These are phyloP conservation scores for Plectropomus leopardus DNA, from an alignment of 2,113 vertebrate genomes.

Conservation along the genomic window DNA sequence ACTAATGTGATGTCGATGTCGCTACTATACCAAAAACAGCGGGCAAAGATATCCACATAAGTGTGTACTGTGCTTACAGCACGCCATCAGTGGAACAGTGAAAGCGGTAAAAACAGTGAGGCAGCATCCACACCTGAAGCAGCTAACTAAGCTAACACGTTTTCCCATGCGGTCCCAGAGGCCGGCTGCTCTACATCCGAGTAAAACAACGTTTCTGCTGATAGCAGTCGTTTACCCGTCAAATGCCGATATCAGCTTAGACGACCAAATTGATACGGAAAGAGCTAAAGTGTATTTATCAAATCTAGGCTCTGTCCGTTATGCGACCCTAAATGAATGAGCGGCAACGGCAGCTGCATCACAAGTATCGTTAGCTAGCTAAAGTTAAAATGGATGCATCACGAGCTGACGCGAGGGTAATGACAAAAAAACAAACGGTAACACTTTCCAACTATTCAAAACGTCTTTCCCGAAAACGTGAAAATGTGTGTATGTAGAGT, in stretches of 20 bases:
- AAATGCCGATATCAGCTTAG: fast-evolving
- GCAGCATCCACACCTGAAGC: slow-evolving; percentile 2
- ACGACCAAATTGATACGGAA: fast-evolving
- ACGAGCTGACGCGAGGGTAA: background rate
- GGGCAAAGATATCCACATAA: fast-evolving
- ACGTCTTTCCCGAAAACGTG: fast-evolving
- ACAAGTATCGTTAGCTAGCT: background rate
- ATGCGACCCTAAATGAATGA: slow-evolving; percentile 32
- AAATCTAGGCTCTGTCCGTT: fast-evolving
- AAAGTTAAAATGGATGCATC: slow-evolving; percentile 72
- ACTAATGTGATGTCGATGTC: fast-evolving
- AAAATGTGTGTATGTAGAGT: fast-evolving
- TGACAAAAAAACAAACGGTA: background rate
- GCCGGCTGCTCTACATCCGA: slow-evolving; percentile 8
- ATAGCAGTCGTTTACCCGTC: fast-evolving
- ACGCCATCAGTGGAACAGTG: fast-evolving
- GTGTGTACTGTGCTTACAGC: no score
- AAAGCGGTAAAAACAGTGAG: background rate
- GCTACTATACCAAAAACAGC: no score
- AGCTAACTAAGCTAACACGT: slow-evolving; percentile 63
- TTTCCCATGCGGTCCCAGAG: slow-evolving; percentile 71
- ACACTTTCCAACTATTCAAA: fast-evolving
- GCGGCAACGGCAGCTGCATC: background rate
- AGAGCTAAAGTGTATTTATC: fast-evolving
- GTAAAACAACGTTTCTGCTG: background rate